Base-by-base conservation (phyloP, 2,113 vertebrate species). In the Pycnonotus jocosus region DNA sequence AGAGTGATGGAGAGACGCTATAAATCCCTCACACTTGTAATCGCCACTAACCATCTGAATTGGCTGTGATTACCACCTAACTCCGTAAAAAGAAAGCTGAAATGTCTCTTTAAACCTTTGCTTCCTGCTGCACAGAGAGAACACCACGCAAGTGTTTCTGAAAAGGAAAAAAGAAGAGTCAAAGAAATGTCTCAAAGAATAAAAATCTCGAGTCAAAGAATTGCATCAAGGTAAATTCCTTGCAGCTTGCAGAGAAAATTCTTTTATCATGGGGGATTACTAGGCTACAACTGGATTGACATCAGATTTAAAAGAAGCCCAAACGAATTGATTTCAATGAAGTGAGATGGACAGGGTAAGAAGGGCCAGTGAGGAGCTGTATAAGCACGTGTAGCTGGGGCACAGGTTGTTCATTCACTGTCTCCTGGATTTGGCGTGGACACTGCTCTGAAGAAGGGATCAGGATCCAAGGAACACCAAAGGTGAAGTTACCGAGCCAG, bases 321-420 rank as follows among this genome's bases (percentile, higher is more conserved):
- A n/a, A 38, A n/a, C 0, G 0, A 51, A 38, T 7, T 12, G 6
- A 53, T 40, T 60, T 74, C 47, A 60, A 24, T 4, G 37, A 30
- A 58, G 12, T 11, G 23, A 45, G 27, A 6, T 35, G 27, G 33
- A 9, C 11, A 4, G 3, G 20, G 23, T 6, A 24, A 72, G 19
- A 23, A 4, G 12, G 23, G 18, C 12, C 3, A 19, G 23, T 16
- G 15, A n/a, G n/a, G 27, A 48, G 16, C 5, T 71, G 53, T 12
- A 19, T 44, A 38, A 30, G 0, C 31, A 12, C 10, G 5, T 7
- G 31, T 9, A 69, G 54, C 40, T 22, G 14, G 3, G 12, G 23
- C 30, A 21, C 37, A 30, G 28, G 4, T 17, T 70, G 17, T 15
- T 42, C 37, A 37, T 2, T 24, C 30, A 5, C 5, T 4, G 18